Base-by-base conservation (phyloP, 2,113 vertebrate species). In the Diglossa brunneiventris region DNA sequence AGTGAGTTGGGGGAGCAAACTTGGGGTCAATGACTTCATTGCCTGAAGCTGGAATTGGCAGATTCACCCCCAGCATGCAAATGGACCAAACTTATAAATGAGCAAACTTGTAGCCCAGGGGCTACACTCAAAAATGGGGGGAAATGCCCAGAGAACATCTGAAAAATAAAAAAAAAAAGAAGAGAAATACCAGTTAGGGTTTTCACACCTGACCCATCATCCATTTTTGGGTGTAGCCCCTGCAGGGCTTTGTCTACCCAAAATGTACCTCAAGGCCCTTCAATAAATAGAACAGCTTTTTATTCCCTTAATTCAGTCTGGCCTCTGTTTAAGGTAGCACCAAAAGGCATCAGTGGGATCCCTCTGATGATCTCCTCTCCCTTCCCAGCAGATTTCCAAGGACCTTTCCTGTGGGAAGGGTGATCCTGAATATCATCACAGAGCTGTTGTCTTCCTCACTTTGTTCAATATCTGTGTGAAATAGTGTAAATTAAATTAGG, bases 41-140 rank as follows among this genome's bases (percentile, higher is more conserved):
- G 4, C 0, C 49, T 53, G 76, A 0, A 44, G 61, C 59, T 64
- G 59, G 1, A 35, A 79, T 44, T 55, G 49, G 11, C 0, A 44
- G 26, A 66, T 66, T 3, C 3, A 66, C 49, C 49, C 49, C 76
- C 61, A 64, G 44, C 1, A 7, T 79, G 33, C 33, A 44, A 79
- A 66, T 79, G 39, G 33, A 11, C 9, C 49, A 35, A 79, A 66
- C 7, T 24, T 13, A 31, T 30, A 44, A 66, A 20, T 66, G 24
- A 44, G 37, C 2, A 23, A 79, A 31, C 1, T 26, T 26, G 49
- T 26, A 27, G 8, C 24, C 24, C 24, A 27, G 14, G 49, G 24
- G 24, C 24, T 15, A 47, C 46, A 47, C 46, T 11, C 46, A 50
- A 50, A 50, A 50, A 50, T 50, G 49, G 24, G 14, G 49, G 5